Evolutionary conservation across 2,888 invertebrate species (phyloP), one percentile per base, ranked within the genome.

Genomic region (Hirtodrosophila histrioides): DNA sequence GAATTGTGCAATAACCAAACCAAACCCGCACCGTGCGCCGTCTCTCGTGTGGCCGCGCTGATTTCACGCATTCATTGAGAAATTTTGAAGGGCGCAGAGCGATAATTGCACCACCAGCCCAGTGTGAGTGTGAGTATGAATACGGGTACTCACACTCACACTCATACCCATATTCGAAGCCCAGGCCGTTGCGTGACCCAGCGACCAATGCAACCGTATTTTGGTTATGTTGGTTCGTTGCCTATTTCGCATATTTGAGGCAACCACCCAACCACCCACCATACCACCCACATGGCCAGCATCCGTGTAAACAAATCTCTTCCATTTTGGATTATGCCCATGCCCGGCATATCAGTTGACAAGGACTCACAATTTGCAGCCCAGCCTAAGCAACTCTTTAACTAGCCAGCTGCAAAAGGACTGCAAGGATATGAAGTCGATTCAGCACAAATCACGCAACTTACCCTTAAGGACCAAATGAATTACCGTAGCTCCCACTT

Each of bases 21-120:
- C 67, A 50, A 54, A 46, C 57, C 46, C 64, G 48, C 29, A 24
- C 48, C 69, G 44, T 44, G 29, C 17, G 11, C 48, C 46, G 44
- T 39, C 46, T 41, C 11, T 48, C 33, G 45, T 33, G 33, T 45
- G 39, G 39, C 55, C 35, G 56, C 55, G 66, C 73, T 66, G 69
- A 80, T 72, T 79, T 86, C 73, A 83, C 83, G 83, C 80, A 70
- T 83, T 86, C 80, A 81, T 81, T 81, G 86, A 81, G 86, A 66
- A 83, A 70, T 64, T 63, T 63, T 53, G 62, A 69, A 83, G 84
- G 73, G 80, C 77, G 73, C 78, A 55, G 66, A 62, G 73, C 61
- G 76, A 83, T 81, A 86, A 81, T 83, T 86, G 80, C 83, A 86
- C 70, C 80, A 78, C 82, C 78, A 65, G 46, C 39, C 31, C 62